A percentile compares a stretch with the other conserved stretches of the same genome.
Evolutionary conservation across 2,888 invertebrate species (phyloP).

Genomic region (Coenonympha glycerion): DNA sequence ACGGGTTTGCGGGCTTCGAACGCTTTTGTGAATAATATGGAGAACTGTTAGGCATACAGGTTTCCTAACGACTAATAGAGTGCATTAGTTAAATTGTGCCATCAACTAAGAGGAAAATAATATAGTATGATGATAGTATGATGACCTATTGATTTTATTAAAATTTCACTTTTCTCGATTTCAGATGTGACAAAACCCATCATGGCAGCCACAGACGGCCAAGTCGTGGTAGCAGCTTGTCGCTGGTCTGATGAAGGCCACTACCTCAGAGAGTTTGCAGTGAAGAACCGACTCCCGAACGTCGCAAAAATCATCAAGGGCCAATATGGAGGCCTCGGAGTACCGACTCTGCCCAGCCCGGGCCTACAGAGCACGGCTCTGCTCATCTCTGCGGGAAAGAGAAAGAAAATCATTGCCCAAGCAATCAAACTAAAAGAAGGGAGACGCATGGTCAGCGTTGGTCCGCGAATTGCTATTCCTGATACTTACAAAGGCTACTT

Average conservation of each 20-base stretch:
- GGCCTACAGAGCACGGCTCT: conserved; percentile 90
- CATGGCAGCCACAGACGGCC: conserved; percentile 94
- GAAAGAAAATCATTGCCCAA: conserved; percentile 90
- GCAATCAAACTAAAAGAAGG: conserved; percentile 94
- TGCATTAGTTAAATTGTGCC: no score
- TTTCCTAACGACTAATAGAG: no score
- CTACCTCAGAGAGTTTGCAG: conserved; percentile 83
- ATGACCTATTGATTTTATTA: background rate
- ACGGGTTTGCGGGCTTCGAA: no score
- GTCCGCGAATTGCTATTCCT: conserved; percentile 91
- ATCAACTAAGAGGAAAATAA: no score
- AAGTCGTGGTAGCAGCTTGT: conserved; percentile 90
- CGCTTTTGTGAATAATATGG: no score
- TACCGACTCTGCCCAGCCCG: conserved; percentile 90
- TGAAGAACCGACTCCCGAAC: conserved; percentile 85
- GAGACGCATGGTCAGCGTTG: conserved; percentile 85
- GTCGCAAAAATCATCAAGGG: conserved; percentile 95
- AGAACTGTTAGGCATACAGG: no score
- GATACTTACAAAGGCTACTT: conserved; percentile 94
- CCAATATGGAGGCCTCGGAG: conserved; percentile 93
- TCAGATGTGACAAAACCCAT: conserved; percentile 74
- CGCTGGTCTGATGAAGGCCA: conserved; percentile 84
- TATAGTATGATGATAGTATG: no score
- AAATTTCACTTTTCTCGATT: conserved; percentile 39
- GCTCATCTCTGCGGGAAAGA: conserved; percentile 88